phyloP scores from a whole-genome alignment of 2,797 vertebrate species.

The Peromyscus eremicus region DNA sequence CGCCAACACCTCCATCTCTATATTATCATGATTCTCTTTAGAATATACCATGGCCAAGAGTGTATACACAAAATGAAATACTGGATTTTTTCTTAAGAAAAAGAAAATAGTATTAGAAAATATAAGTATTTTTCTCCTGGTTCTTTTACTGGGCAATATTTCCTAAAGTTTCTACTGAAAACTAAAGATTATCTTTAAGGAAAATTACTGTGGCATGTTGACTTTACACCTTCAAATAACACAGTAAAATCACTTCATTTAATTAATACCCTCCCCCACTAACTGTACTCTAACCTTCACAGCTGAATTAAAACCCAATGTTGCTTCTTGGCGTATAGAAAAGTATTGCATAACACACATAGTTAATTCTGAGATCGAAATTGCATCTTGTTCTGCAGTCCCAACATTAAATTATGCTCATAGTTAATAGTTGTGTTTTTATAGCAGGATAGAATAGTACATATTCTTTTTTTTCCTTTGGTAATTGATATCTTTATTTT shows the following conservation, averaged over 20 bases:
- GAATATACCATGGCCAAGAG: not conserved
- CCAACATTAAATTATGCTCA: conserved; percentile 78
- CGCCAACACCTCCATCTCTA: not conserved
- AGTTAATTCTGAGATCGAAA: conserved; percentile 71
- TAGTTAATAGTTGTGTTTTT: conserved; percentile 58
- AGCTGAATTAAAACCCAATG: conserved; percentile 80
- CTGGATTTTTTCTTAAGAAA: not conserved
- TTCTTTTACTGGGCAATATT: conserved; percentile 42
- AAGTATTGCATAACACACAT: conserved; percentile 57
- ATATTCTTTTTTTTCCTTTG: conserved; percentile 1
- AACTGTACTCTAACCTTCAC: conserved; percentile 58
- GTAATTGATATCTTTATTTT: too few species aligned
- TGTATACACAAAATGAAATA: not conserved
- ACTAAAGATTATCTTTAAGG: conserved; percentile 53
- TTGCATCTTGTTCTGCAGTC: conserved; percentile 76
- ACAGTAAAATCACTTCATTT: conserved; percentile 43
- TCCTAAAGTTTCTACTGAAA: conserved; percentile 65
- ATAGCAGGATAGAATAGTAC: conserved; percentile 47
- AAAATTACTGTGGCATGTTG: conserved; percentile 25
- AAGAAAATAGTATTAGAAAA: conserved; percentile 31
- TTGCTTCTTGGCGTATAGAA: conserved; percentile 60
- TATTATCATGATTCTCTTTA: conserved; percentile 22
- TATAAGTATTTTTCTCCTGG: conserved; percentile 14
- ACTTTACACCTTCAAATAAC: conserved; percentile 45
- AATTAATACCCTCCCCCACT: conserved; percentile 45